Conservation (phyloP, 2,888 invertebrate species). For the Melitaea athalia region DNA sequence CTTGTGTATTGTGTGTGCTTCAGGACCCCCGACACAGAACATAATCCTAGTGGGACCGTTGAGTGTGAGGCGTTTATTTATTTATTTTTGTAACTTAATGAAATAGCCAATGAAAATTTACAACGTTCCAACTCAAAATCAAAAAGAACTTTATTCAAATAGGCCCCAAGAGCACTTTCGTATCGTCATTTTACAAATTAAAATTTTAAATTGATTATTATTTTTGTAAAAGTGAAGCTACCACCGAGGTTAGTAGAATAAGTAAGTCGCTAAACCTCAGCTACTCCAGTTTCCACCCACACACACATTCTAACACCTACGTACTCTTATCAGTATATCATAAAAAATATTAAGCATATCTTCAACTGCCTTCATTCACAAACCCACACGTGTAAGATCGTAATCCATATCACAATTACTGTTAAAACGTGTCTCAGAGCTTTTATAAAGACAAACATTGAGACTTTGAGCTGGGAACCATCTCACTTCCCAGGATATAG, state of each 20-base stretch:
- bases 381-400: conserved; percentile 33
- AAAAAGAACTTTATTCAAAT: no score
- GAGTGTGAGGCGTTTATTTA: no score
- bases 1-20: no score
- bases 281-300: conserved; percentile 26
- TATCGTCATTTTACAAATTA: no score
- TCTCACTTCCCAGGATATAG: not conserved
- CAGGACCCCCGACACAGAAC: no score
- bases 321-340: conserved; percentile 20
- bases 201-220: no score
- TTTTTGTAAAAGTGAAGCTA: no score
- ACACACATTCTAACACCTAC: conserved; percentile 33
- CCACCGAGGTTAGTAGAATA: not conserved
- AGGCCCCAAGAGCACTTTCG: no score
- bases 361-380: conserved; percentile 38
- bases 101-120: no score
- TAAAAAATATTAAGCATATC: conserved; percentile 33
- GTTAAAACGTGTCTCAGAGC: not conserved
- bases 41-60: no score
- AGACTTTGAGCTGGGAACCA: not conserved
- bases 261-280: not conserved
- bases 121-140: no score
- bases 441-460: not conserved
- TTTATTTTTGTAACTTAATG: no score
- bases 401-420: conserved; percentile 14